A percentile compares a stretch with the other conserved stretches of the same genome.
Evolutionary conservation across 2,888 invertebrate genomes (phyloP).

Genomic region (Meandrusa payeni): DNA sequence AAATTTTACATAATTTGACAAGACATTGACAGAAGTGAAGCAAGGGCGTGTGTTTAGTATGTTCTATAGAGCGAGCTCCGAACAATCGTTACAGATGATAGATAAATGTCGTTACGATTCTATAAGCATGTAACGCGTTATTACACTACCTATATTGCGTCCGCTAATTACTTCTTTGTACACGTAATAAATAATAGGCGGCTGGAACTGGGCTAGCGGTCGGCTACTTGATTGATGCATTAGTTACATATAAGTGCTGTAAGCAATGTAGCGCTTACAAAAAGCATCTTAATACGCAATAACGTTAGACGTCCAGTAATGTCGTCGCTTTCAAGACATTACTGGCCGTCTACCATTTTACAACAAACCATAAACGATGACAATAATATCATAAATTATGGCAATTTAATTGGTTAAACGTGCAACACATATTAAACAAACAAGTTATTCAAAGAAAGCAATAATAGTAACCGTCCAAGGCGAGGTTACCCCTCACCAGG

Average conservation of each 20-base stretch:
- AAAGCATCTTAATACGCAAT: not conserved
- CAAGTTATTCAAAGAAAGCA: too few relatives aligned
- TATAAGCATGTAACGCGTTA: constrained; percentile 19
- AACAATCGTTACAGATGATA: constrained; percentile 17
- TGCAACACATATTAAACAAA: too few relatives aligned
- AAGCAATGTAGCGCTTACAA: constrained; percentile 4
- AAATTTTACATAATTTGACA: too few relatives aligned
- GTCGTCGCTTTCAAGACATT: not conserved
- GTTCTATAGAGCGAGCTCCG: not conserved
- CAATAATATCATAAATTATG: too few relatives aligned
- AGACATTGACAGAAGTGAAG: too few relatives aligned
- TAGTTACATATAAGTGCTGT: constrained; percentile 19
- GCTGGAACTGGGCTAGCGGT: constrained; percentile 14
- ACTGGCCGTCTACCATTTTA: too few relatives aligned
- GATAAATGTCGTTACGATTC: constrained; percentile 21
- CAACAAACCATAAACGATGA: too few relatives aligned
- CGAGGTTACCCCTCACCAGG: too few relatives aligned
- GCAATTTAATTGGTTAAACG: too few relatives aligned
- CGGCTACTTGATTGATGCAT: constrained; percentile 19
- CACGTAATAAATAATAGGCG: constrained; percentile 21
- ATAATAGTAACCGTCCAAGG: too few relatives aligned
- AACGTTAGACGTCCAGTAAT: not conserved
- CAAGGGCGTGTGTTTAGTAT: not conserved
- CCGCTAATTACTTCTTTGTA: constrained; percentile 19
- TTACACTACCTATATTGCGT: constrained; percentile 21